Evolutionary conservation across 2,797 vertebrate species (phyloP), one percentile per base, ranked within the genome.

Genomic region (Rhabdomys pumilio): DNA sequence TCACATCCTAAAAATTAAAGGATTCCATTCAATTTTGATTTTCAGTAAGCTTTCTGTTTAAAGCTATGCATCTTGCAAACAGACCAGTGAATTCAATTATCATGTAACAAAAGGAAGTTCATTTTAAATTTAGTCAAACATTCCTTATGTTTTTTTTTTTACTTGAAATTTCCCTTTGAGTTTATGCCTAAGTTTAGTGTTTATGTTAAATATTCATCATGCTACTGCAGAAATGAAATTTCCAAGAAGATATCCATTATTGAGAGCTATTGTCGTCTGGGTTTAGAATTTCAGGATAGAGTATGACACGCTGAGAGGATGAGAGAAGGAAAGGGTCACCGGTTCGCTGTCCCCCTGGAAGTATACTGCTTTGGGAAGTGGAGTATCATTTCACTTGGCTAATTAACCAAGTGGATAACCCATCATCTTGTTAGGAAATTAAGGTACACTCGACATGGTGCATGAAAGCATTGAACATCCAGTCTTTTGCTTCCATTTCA

Each of bases 401-500:
- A 98, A 97, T 96, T 94, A 93, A 38, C 38, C 95, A 95, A 38
- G 38, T 38, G 38, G 38, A 96, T 98, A 98, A 98, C 96, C 96
- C 96, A 94, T 92, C 98, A 98, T 98, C 97, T 97, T 97, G 88
- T 98, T 98, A 97, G 96, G 98, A 96, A 96, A 97, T 97, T 98
- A 98, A 98, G 96, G 95, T 98, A 97, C 81, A 96, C 41, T 97
- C 96, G 98, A 97, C 98, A 96, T 97, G 92, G 93, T 97, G 92
- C 97, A 98, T 96, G 97, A 98, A 98, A 98, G 98, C 96, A 84
- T 98, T 98, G 98, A 97, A 98, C 98, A 98, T 98, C 96, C 97
- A 98, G 98, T 98, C 98, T 98, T 98, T 97, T 96, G 96, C 92
- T 98, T 98, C 98, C 98, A 98, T 97, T 98, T 97, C 94, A 97